These are phyloP conservation scores for Tortrix viridana DNA, from an alignment of 2,888 invertebrate genomes.

Conservation along the genomic window DNA sequence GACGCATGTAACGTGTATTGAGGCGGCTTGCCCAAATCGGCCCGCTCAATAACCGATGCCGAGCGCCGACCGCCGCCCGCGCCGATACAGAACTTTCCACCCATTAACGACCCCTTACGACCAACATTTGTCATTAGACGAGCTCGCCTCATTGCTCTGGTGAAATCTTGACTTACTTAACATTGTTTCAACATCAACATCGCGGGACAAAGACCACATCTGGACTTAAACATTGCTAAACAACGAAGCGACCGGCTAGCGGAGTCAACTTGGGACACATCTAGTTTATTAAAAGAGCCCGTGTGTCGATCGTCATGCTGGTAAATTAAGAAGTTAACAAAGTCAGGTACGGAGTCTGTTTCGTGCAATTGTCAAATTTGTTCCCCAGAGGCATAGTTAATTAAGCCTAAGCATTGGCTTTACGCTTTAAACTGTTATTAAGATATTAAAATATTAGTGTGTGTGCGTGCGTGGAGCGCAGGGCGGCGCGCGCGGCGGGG, in stretches of 20 bases:
- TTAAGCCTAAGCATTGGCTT: constrained; percentile 70
- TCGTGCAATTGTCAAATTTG: neutral
- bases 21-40: constrained; percentile 80
- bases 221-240: constrained; percentile 30
- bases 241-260: constrained; percentile 19
- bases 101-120: constrained; percentile 77
- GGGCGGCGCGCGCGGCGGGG: constrained; percentile 68
- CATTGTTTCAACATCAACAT: constrained; percentile 39
- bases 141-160: constrained; percentile 55
- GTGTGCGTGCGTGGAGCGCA: constrained; percentile 49
- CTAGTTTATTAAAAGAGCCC: neutral
- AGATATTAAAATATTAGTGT: constrained; percentile 76
- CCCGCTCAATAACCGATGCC: constrained; percentile 75
- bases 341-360: neutral
- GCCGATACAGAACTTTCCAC: constrained; percentile 64
- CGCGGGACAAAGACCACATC: constrained; percentile 28
- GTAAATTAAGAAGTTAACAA: too few relatives aligned
- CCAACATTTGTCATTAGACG: constrained; percentile 68
- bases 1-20: constrained; percentile 75
- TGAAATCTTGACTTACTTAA: constrained; percentile 52
- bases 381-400: constrained; percentile 45
- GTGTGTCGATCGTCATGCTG: too few relatives aligned
- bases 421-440: constrained; percentile 78
- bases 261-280: neutral
- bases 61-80: constrained; percentile 54